Evolutionary conservation across 2,888 invertebrate genomes (phyloP).

Genomic region (Dryocosmus kuriphilus): DNA sequence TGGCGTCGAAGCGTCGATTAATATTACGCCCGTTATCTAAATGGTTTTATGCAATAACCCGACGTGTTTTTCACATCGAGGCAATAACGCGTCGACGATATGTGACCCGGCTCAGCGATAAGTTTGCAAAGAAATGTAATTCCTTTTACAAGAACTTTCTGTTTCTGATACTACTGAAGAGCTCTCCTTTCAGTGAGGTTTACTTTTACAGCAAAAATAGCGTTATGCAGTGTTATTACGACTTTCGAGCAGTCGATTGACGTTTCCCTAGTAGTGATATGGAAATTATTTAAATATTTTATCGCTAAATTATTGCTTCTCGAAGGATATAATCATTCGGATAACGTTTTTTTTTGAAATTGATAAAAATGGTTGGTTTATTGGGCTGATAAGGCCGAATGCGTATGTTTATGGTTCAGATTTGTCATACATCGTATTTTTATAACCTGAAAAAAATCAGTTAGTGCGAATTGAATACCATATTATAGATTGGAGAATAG

Average conservation of each 20-base stretch:
- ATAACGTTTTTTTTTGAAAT: constrained; percentile 7
- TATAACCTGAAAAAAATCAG: not conserved
- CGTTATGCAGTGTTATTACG: constrained; percentile 9
- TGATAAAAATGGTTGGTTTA: constrained; percentile 22
- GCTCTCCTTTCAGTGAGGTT: not conserved
- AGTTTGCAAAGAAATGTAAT: constrained; percentile 14
- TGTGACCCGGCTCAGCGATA: not conserved
- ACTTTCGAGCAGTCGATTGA: constrained; percentile 14
- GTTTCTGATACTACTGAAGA: not conserved
- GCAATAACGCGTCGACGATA: constrained; percentile 5
- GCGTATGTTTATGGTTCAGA: constrained; percentile 22
- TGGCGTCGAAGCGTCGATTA: constrained; percentile 17
- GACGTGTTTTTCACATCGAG: constrained; percentile 16
- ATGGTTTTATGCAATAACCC: constrained; percentile 26
- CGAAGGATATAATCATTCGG: constrained; percentile 12
- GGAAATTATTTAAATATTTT: constrained; percentile 10
- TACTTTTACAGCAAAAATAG: constrained; percentile 13
- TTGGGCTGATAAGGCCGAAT: constrained; percentile 11
- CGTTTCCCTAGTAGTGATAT: constrained; percentile 17
- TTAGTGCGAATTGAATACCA: not conserved
- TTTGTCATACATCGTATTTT: not conserved
- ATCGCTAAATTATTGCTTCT: constrained; percentile 17
- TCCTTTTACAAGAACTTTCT: constrained; percentile 3
- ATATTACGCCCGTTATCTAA: constrained; percentile 24
- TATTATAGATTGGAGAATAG: not conserved